Conservation (phyloP, 2,888 invertebrate genomes). For the Blastobasis adustella region DNA sequence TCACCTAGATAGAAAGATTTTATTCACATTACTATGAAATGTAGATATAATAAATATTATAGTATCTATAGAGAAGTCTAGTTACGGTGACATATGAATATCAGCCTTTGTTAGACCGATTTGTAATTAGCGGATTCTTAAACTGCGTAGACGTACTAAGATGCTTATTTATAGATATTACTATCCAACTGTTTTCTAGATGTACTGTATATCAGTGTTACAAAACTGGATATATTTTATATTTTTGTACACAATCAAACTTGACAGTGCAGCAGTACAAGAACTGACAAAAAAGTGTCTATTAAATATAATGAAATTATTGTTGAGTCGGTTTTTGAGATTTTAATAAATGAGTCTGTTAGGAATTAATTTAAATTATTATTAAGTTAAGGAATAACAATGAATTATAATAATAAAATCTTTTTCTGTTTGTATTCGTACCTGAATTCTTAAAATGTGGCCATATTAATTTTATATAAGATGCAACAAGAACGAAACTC, state of each 20-base stretch:
- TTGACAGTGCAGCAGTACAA: conserved; percentile 34
- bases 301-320: conserved; percentile 10
- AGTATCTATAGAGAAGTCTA: conserved; percentile 10
- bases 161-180: too few species aligned
- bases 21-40: conserved; percentile 40
- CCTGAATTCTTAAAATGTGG: conserved; percentile 71
- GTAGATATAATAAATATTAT: conserved; percentile 35
- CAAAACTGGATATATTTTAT: conserved; percentile 16
- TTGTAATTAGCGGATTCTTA: conserved; percentile 31
- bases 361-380: conserved; percentile 68
- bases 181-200: too few species aligned
- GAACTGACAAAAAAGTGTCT: conserved; percentile 39
- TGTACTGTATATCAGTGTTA: too few species aligned
- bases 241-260: conserved; percentile 50
- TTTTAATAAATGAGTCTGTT: conserved; percentile 60
- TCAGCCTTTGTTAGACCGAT: conserved; percentile 36
- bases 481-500: conserved; percentile 33
- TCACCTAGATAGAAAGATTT: conserved; percentile 45
- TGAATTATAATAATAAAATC: conserved; percentile 52
- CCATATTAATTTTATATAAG: conserved; percentile 57
- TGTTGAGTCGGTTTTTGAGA: conserved; percentile 53
- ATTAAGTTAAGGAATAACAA: conserved; percentile 46
- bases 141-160: conserved; percentile 4
- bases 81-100: conserved; percentile 27
- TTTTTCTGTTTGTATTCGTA: conserved; percentile 57